Conservation (phyloP, 2,888 invertebrate species). For the Caradrina clavipalpis region DNA sequence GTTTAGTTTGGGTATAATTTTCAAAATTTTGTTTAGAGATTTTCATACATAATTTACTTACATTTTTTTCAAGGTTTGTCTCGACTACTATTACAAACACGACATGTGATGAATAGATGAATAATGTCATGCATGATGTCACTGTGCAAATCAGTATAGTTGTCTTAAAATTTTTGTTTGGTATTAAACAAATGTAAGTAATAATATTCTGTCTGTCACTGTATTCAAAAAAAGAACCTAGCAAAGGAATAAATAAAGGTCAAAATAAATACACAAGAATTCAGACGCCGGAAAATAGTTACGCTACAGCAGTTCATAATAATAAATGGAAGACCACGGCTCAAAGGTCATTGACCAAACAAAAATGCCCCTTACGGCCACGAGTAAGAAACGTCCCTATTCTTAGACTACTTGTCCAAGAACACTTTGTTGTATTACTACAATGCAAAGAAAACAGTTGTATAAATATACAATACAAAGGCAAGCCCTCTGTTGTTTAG, state of each 20-base stretch:
- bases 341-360: slow-evolving; percentile 24
- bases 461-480: slow-evolving; percentile 37
- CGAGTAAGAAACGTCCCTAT: slow-evolving; percentile 13
- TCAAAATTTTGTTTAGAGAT: too few relatives aligned
- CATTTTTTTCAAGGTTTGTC: too few relatives aligned
- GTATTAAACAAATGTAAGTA: background rate
- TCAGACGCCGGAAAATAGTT: slow-evolving; percentile 5
- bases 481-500: slow-evolving; percentile 29
- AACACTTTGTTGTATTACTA: slow-evolving; percentile 44
- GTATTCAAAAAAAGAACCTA: background rate
- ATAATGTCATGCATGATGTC: too few relatives aligned
- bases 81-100: too few relatives aligned
- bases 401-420: slow-evolving; percentile 32
- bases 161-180: too few relatives aligned
- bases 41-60: too few relatives aligned
- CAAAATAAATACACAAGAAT: background rate
- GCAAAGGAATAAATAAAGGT: background rate
- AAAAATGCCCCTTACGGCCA: slow-evolving; percentile 24
- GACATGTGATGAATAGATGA: too few relatives aligned
- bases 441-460: slow-evolving; percentile 51
- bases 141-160: too few relatives aligned
- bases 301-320: slow-evolving; percentile 7
- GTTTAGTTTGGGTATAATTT: too few relatives aligned
- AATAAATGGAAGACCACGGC: slow-evolving; percentile 22
- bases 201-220: background rate